Evolutionary conservation across 2,888 invertebrate species (phyloP).

Genomic region (Lasioglossum pauxillum): DNA sequence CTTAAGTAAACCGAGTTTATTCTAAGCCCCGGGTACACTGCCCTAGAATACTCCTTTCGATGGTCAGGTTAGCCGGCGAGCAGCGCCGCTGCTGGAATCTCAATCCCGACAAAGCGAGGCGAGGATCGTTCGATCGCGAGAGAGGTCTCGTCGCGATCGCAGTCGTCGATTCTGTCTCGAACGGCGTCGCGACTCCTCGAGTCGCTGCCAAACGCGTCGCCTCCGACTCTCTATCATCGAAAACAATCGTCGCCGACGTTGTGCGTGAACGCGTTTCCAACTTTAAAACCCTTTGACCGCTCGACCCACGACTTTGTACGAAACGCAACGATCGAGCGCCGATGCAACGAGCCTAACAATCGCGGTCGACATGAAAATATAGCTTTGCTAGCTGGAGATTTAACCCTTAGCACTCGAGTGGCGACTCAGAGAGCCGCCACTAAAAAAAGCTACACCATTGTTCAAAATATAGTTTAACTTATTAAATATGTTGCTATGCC

Average conservation of each 20-base stretch:
- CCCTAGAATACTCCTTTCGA: constrained; percentile 79
- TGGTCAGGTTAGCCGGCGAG: constrained; percentile 73
- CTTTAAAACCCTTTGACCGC: not conserved
- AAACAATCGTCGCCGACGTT: not conserved
- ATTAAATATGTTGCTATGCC: too few relatives aligned
- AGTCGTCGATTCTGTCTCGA: not conserved
- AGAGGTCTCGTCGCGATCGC: constrained; percentile 17
- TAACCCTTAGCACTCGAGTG: too few relatives aligned
- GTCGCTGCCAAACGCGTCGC: not conserved
- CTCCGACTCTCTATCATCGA: not conserved
- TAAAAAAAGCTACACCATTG: too few relatives aligned
- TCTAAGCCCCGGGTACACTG: constrained; percentile 77
- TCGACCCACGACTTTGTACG: not conserved
- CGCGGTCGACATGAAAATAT: not conserved
- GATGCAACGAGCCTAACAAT: not conserved
- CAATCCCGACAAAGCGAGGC: constrained; percentile 60
- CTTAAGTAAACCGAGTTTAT: constrained; percentile 80
- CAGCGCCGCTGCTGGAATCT: constrained; percentile 61
- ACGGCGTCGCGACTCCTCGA: not conserved
- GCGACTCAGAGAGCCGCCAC: too few relatives aligned
- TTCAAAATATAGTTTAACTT: too few relatives aligned
- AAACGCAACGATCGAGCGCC: not conserved
- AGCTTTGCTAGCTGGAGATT: not conserved
- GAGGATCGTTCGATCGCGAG: constrained; percentile 28
- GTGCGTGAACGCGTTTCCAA: not conserved